Percentiles rank a stretch among this genome's conserved stretches.
Evolutionary conservation across 2,113 vertebrate species (phyloP).

Genomic region (Sminthopsis crassicaudata): DNA sequence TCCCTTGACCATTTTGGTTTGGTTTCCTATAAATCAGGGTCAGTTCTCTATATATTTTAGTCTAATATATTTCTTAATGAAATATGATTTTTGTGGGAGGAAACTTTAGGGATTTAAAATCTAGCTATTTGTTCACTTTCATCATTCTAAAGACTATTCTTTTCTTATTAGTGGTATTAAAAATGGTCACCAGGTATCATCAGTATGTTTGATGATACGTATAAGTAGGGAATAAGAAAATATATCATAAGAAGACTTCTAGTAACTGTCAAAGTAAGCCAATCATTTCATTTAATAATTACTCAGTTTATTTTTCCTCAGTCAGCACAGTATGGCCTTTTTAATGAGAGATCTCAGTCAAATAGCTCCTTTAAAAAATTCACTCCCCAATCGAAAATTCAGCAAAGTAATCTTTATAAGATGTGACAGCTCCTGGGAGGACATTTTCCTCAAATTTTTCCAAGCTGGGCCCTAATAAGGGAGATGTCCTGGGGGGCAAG

Average conservation of each 20-base stretch:
- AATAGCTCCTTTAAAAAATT: conserved; percentile 46
- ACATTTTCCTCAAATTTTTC: conserved; percentile 57
- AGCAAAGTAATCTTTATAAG: conserved; percentile 46
- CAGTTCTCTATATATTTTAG: no score
- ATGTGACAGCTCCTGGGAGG: conserved; percentile 68
- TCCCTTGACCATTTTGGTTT: no score
- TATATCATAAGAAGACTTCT: not conserved
- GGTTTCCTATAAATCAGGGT: no score
- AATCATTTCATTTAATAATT: not conserved
- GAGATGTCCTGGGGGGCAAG: not conserved
- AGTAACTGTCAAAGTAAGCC: not conserved
- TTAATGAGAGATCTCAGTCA: conserved; percentile 36
- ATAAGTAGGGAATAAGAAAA: not conserved
- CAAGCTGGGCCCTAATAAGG: conserved; percentile 15
- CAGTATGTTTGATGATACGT: not conserved
- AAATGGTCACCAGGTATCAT: not conserved
- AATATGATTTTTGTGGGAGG: not conserved
- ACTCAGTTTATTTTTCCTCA: not conserved
- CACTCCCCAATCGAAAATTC: conserved; percentile 22
- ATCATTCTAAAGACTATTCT: not conserved
- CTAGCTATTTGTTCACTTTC: not conserved
- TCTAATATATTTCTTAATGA: not conserved
- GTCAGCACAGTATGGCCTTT: not conserved
- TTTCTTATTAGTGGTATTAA: not conserved
- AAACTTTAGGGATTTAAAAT: not conserved